Evolutionary conservation across 23 tunicate genomes (phyloP), one percentile per base, ranked within the genome.

Genomic region (Halocynthia aurantium): DNA sequence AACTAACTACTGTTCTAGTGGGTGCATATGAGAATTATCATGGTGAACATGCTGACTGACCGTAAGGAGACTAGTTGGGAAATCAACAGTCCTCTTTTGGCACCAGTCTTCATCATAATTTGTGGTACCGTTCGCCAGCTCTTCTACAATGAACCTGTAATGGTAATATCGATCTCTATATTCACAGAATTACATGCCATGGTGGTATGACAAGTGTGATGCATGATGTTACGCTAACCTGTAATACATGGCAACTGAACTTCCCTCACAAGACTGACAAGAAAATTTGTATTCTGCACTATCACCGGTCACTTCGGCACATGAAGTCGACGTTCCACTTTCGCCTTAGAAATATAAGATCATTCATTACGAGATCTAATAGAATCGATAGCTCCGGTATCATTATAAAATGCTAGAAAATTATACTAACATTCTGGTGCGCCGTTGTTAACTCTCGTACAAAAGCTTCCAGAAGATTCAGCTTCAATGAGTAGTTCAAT

Each of bases 61-160:
- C 44, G 44, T 31, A 31, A 31, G 44, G 44, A 74, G 64, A 18
- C 78, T 54, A 5, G n/a, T 54, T 8, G 78, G 78, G 10, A 51
- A 74, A 8, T 54, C 56, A 9, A 49, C n/a, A 0, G 56, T n/a
- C 21, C 78, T 55, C 31, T 62, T 53, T 54, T 74, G 78, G 56
- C 78, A 74, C 78, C 78, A 74, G 31, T 74, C 17, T 49, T 74
- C 78, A 50, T 74, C 78, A 54, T 74, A 74, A 8, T 54, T 10
- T 56, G 70, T 5, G 10, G n/a, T 49, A 20, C 70, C 70, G 10
- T 11, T 10, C 19, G 22, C 19, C 10, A 65, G 19, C 6, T 65
- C 70, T 65, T 65, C 70, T 9, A 65, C 15, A 65, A 65, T 8
- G 31, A 65, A 40, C 19, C 70, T 65, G 70, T 0, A 65, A 65